Evolutionary conservation across 2,888 invertebrate species (phyloP), one percentile per base, ranked within the genome.

Genomic region (Scotopteryx bipunctaria): DNA sequence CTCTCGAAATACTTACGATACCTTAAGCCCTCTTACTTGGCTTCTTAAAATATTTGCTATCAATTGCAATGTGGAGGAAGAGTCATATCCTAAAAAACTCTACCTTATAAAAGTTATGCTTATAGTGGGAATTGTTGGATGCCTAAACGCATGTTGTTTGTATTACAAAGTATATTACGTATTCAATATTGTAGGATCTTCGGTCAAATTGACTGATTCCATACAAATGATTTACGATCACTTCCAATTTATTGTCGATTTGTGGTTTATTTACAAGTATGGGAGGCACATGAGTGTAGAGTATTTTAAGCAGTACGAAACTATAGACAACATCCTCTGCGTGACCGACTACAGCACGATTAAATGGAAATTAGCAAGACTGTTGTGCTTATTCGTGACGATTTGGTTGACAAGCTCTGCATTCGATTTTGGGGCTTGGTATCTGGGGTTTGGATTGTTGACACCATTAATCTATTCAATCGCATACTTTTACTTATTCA

Each of bases 221-320:
- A 41, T 76, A 3, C 85, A 87, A 64, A 74, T 71, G 61, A 36
- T 78, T 17, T 78, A 69, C 49, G 86, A 86, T 48, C 69, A 73
- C 38, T 64, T 56, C 21, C 85, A 83, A 62, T 86, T 81, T 37
- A 33, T 68, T 0, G 69, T 83, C 0, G 87, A 87, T 61, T 63
- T 87, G 49, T 73, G 61, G 55, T 81, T 73, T 31, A 71, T 83
- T 6, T 73, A 70, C 41, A 81, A 77, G 57, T 83, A 77, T 49
- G 83, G 86, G 8, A 66, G 72, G 23, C 59, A 69, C n/a, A 57
- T 77, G 8, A 71, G 68, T 49, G 33, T 58, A 5, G 74, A 78
- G 57, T 87, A 86, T 57, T 73, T 73, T 23, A 76, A 72, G 40
- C 76, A 79, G 25, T 86, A 81, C 48, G 69, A 63, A 14, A 65